These are phyloP conservation scores for Carduelis carduelis DNA, from an alignment of 2,797 vertebrate genomes.

Conservation along the genomic window DNA sequence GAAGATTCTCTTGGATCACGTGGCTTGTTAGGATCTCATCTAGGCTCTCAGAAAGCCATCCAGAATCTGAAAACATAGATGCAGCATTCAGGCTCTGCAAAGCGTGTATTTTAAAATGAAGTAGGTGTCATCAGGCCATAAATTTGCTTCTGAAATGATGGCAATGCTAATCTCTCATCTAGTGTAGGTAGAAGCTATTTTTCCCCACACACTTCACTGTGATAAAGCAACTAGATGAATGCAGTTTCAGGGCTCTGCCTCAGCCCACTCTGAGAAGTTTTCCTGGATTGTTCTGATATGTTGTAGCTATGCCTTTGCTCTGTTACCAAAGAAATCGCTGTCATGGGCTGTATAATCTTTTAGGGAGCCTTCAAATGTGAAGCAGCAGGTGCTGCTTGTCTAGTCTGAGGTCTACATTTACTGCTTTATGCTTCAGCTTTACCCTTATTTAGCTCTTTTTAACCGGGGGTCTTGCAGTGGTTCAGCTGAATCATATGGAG, in stretches of 20 bases:
- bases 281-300: neutral
- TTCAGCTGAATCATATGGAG: neutral
- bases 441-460: neutral
- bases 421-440: neutral
- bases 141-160: constrained; percentile 42
- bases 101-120: constrained; percentile 16
- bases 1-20: neutral
- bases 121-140: constrained; percentile 38
- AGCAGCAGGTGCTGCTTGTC: neutral
- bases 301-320: neutral
- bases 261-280: neutral
- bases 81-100: neutral
- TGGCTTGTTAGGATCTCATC: neutral
- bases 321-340: neutral
- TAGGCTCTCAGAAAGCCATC: neutral
- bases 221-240: neutral
- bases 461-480: neutral
- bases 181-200: constrained; percentile 27
- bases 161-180: constrained; percentile 14
- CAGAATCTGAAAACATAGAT: neutral
- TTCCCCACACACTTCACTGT: neutral
- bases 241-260: neutral
- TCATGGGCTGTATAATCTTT: neutral
- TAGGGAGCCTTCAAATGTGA: neutral
- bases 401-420: neutral